A percentile compares a stretch with the other conserved stretches of the same genome.
Conservation (phyloP, 2,113 vertebrate genomes). For the Vulpes lagopus region DNA sequence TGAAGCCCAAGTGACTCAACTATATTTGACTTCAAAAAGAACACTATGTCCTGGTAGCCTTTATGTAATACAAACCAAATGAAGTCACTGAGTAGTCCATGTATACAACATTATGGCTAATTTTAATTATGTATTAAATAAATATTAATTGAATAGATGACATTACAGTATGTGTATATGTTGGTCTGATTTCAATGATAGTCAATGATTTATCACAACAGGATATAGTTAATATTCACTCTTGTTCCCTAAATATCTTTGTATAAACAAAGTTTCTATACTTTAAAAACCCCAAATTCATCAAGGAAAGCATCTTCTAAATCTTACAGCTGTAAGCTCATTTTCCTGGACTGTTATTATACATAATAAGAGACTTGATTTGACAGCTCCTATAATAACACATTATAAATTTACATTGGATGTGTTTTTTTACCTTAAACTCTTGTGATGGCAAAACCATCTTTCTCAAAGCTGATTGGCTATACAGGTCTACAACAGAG, state of each 20-base stretch:
- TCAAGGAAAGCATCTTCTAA: slow-evolving; percentile 67
- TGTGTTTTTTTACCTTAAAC: slow-evolving; percentile 64
- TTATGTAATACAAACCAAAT: slow-evolving; percentile 31
- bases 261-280: slow-evolving; percentile 61
- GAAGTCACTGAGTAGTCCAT: not conserved
- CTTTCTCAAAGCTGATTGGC: slow-evolving; percentile 81
- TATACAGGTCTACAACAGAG: slow-evolving; percentile 65
- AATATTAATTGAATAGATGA: slow-evolving; percentile 32
- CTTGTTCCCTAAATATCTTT: slow-evolving; percentile 70
- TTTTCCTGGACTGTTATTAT: slow-evolving; percentile 82
- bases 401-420: slow-evolving; percentile 68
- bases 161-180: not conserved
- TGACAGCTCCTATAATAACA: slow-evolving; percentile 82
- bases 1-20: not conserved
- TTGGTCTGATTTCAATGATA: slow-evolving; percentile 40
- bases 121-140: slow-evolving; percentile 62
- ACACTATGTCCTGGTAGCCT: not conserved
- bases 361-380: slow-evolving; percentile 83
- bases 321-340: slow-evolving; percentile 79
- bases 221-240: slow-evolving; percentile 47
- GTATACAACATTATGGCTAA: not conserved
- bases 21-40: slow-evolving; percentile 33
- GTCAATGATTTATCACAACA: slow-evolving; percentile 51
- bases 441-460: slow-evolving; percentile 78
- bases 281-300: slow-evolving; percentile 68